phyloP scores from a whole-genome alignment of 2,113 vertebrate species.

The Anas platyrhynchos region DNA sequence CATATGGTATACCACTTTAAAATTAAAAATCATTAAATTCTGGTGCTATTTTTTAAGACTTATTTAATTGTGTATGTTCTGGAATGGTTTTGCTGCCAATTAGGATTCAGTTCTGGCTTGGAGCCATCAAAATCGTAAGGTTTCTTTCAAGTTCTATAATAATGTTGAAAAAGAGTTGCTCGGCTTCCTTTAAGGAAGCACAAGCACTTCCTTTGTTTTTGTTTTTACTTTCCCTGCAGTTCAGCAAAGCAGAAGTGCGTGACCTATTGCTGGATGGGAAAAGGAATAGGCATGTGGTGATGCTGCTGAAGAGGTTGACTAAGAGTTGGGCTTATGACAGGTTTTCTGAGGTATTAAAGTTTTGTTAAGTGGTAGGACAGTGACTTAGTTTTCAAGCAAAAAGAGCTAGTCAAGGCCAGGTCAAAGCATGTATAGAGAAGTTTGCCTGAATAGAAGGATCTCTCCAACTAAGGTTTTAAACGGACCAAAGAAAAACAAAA shows the following conservation, averaged over 20 bases:
- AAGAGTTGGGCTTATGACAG: not conserved
- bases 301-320: not conserved
- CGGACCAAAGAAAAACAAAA: not conserved
- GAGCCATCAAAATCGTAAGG: conserved; percentile 27
- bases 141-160: conserved; percentile 39
- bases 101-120: conserved; percentile 11
- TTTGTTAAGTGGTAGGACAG: not conserved
- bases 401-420: not conserved
- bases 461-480: not conserved
- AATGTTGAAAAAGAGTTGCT: not conserved
- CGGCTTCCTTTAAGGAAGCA: conserved; percentile 46
- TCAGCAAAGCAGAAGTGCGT: not conserved
- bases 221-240: conserved; percentile 38
- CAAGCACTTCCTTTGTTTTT: conserved; percentile 38
- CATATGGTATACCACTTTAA: not conserved
- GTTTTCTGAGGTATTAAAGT: not conserved
- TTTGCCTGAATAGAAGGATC: not conserved
- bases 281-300: not conserved
- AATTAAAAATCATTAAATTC: conserved; percentile 10
- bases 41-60: not conserved
- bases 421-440: not conserved
- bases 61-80: conserved; percentile 18
- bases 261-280: not conserved
- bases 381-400: not conserved
- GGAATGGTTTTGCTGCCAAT: not conserved